Base-by-base conservation (phyloP, 2,888 invertebrate genomes). In the Phyto melanocephala region DNA sequence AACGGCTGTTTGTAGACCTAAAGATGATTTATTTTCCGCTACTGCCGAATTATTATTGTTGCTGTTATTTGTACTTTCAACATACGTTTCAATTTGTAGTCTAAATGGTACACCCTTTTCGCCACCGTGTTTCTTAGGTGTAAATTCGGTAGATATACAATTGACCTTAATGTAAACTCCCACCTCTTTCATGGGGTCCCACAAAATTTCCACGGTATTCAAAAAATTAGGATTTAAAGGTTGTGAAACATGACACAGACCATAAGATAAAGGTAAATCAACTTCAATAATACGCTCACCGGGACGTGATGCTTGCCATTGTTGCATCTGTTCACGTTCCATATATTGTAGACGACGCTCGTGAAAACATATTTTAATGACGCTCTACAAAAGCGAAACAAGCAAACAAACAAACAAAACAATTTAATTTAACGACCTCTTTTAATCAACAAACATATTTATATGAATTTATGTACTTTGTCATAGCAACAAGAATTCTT, bases 61-160 rank as follows among this genome's bases (percentile, higher is more conserved):
- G 35, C 42, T 84, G 56, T 77, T 58, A 65, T 86, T 88, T 52
- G 87, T 86, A 84, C 87, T 90, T 77, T 91, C 91, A 86, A 91
- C 88, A 86, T 89, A 95, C 0, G 98, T 98, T 92, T 98, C 98
- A 85, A 99, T 96, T 92, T 98, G 98, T 84, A 98, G 95, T 60
- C 98, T 94, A 92, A 99, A 99, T 0, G 98, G 98, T 0, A 99
- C 98, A 0, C 99, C 99, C 89, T 99, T 99, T 92, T 99, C 99
- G 1, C 99, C 99, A 60, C 99, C 99, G 91, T 99, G 98, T 89
- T 98, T 98, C 91, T 98, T 98, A 0, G 98, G 97, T 0, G 99
- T 99, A 90, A 99, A 99, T 92, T 99, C 99, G 0, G 99, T 99
- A 83, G 98, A 98, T 87, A 99, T 99, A 91, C 98, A 98, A 92